phyloP scores from a whole-genome alignment of 1,140 invertebrate genomes.

The Sminthurinus signatus region DNA sequence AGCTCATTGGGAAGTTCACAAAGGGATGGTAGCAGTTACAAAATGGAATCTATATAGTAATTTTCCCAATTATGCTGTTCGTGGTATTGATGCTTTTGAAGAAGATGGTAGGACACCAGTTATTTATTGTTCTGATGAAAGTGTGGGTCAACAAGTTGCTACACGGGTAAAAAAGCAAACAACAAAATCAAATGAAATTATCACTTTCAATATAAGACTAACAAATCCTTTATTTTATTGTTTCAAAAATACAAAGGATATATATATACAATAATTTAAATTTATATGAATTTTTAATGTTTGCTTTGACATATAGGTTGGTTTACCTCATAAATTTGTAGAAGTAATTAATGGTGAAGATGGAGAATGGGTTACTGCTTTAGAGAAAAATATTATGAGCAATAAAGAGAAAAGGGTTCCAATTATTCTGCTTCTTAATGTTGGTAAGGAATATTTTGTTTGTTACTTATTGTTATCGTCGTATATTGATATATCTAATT shows the following conservation, averaged over 20 bases:
- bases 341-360: slow-evolving; percentile 24
- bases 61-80: slow-evolving; percentile 29
- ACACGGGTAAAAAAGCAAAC: slow-evolving; percentile 28
- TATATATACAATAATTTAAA: background rate
- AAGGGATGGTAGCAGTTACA: slow-evolving; percentile 21
- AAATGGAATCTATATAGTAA: slow-evolving; percentile 21
- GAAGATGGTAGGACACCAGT: slow-evolving; percentile 28
- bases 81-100: slow-evolving; percentile 27
- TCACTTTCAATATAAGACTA: background rate
- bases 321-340: slow-evolving; percentile 26
- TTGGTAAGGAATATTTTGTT: slow-evolving; percentile 11
- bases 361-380: slow-evolving; percentile 23
- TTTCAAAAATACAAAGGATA: background rate
- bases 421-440: slow-evolving; percentile 27
- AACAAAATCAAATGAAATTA: background rate
- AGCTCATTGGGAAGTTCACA: slow-evolving; percentile 36
- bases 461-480: too few species aligned
- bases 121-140: slow-evolving; percentile 36
- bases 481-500: background rate
- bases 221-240: background rate
- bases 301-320: slow-evolving; percentile 27
- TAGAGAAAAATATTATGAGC: slow-evolving; percentile 26
- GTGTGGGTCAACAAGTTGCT: slow-evolving; percentile 23
- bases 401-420: slow-evolving; percentile 26
- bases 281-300: background rate